A percentile compares a stretch with the other conserved stretches of the same genome.
These are phyloP conservation scores for Eurois occulta DNA, from an alignment of 2,888 invertebrate genomes.

Conservation along the genomic window DNA sequence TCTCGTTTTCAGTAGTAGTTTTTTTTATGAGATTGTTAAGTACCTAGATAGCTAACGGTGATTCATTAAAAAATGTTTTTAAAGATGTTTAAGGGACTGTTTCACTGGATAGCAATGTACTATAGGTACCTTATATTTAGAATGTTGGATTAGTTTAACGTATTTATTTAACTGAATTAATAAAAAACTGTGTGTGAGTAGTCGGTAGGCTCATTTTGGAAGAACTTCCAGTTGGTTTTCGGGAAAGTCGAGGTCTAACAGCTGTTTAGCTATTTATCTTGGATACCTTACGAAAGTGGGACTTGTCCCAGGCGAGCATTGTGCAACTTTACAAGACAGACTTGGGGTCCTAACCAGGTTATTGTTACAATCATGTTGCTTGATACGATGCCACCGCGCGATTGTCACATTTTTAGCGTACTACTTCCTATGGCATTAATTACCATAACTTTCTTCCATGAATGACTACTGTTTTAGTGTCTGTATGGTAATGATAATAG, in stretches of 20 bases:
- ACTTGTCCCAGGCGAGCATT: slow-evolving; percentile 11
- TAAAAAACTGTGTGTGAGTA: not conserved
- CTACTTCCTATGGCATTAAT: slow-evolving; percentile 6
- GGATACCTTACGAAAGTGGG: slow-evolving; percentile 20
- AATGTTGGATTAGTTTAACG: not conserved
- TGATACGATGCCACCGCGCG: too few relatives aligned
- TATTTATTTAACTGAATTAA: not conserved
- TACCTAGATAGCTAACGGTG: not conserved
- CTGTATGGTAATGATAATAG: not conserved
- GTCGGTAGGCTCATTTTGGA: not conserved
- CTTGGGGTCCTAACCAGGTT: slow-evolving; percentile 34
- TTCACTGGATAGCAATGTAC: not conserved
- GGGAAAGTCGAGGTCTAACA: not conserved
- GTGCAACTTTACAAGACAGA: slow-evolving; percentile 7
- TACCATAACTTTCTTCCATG: slow-evolving; percentile 23
- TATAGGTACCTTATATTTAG: not conserved
- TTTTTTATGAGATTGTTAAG: too few relatives aligned
- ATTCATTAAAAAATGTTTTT: not conserved
- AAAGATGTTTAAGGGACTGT: not conserved
- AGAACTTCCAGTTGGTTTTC: not conserved
- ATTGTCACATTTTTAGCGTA: slow-evolving; percentile 42
- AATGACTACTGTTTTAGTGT: not conserved
- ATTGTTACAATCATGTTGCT: slow-evolving; percentile 42
- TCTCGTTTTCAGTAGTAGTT: too few relatives aligned
- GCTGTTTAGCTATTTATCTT: not conserved